Evolutionary conservation across 2,797 vertebrate genomes (phyloP), one percentile per base, ranked within the genome.

Genomic region (Coilia nasus): DNA sequence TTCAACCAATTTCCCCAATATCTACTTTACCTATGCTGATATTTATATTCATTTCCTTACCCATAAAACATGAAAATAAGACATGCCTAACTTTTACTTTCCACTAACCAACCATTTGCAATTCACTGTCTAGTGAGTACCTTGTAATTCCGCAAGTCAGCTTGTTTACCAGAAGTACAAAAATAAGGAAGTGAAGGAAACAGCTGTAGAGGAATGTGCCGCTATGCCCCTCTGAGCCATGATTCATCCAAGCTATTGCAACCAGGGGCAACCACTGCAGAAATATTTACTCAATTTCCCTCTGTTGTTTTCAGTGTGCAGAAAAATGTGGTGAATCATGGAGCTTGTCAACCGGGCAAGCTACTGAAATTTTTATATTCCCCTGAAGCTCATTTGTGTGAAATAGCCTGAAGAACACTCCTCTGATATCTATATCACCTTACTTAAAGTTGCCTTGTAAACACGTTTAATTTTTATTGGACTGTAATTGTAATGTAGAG

Each of bases 191-290:
- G 82, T 84, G 21, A 85, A 80, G 78, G 15, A 87, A 87, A 87
- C 83, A 86, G 85, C 82, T 85, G 82, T 81, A 81, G 80, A 83
- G 47, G 80, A 54, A 88, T 71, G 83, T 88, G 86, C 46, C 81
- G 85, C 31, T 80, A 82, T 21, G n/a, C 19, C 71, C 71, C 35
- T 17, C 9, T 21, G 17, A 86, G 81, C 83, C 81, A 86, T 85
- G 82, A 86, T 81, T 87, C 89, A 91, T 86, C 85, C 31, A 9
- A 17, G 28, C 71, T 41, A 50, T 44, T 64, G 12, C 21, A 54
- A 85, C 81, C 46, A 56, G n/a, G 21, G 84, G 81, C 86, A 87
- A 83, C 82, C 28, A 14, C 21, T 12, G 75, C 15, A 19, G 4
- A 82, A n/a, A 44, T 60, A 84, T 85, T 87, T 83, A 82, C 85